Conservation (phyloP, 2,888 invertebrate genomes). For the Cryptocheilus praepositus region DNA sequence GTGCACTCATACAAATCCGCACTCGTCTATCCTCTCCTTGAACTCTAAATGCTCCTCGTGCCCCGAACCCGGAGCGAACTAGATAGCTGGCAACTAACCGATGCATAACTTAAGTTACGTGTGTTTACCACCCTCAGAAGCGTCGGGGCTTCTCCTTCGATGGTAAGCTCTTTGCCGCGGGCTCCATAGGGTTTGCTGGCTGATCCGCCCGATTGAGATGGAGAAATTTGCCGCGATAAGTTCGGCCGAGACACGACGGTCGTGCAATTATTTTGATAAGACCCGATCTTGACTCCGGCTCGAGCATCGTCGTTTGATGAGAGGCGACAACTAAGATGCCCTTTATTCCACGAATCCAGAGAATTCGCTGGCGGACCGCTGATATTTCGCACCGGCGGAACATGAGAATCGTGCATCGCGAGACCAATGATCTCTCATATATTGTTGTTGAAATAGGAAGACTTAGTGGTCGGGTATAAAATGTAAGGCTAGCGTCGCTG, state of each 20-base stretch:
- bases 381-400: too few relatives aligned
- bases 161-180: constrained; percentile 8
- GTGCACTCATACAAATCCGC: background rate
- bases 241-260: background rate
- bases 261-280: constrained; percentile 15
- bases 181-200: constrained; percentile 1
- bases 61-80: background rate
- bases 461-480: too few relatives aligned
- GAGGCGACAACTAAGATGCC: background rate
- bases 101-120: constrained; percentile 19
- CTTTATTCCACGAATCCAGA: too few relatives aligned
- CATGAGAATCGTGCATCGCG: too few relatives aligned
- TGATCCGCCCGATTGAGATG: constrained; percentile 5
- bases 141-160: background rate
- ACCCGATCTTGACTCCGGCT: background rate
- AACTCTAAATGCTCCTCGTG: background rate
- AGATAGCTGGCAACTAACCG: background rate
- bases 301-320: background rate
- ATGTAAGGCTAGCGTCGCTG: too few relatives aligned
- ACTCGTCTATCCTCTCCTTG: background rate
- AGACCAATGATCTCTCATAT: too few relatives aligned
- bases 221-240: constrained; percentile 3
- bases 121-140: constrained; percentile 16
- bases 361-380: too few relatives aligned
- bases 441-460: too few relatives aligned